A percentile compares a stretch with the other conserved stretches of the same genome.
Evolutionary conservation across 1,140 invertebrate genomes (phyloP).

Genomic region (Temnothorax nylanderi): DNA sequence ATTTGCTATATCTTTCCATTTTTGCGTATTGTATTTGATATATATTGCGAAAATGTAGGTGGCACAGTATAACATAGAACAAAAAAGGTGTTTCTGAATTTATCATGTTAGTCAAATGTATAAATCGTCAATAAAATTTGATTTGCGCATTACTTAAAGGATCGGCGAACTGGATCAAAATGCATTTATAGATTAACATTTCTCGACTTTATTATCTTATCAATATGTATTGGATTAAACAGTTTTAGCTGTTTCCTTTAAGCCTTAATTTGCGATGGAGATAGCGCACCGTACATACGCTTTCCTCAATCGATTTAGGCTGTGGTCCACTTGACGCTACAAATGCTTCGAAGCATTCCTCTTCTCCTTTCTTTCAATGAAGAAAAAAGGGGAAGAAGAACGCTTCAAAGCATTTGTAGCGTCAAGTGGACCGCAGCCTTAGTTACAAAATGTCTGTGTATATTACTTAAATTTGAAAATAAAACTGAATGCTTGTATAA

Average conservation of each 20-base stretch:
- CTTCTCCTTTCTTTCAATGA: no score
- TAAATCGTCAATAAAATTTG: conserved; percentile 8
- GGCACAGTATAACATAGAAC: not conserved
- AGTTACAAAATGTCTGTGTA: conserved; percentile 27
- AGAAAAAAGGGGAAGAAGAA: no score
- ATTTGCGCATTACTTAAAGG: not conserved
- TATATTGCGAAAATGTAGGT: not conserved
- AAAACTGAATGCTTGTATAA: conserved; percentile 27
- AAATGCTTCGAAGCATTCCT: no score
- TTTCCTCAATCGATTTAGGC: not conserved
- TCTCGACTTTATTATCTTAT: conserved; percentile 56
- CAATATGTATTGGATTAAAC: conserved; percentile 45
- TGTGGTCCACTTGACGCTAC: no score
- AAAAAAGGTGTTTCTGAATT: not conserved
- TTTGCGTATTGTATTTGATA: not conserved
- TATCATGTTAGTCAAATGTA: not conserved
- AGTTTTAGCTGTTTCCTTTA: conserved; percentile 29
- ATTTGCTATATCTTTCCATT: not conserved
- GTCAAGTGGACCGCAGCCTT: no score
- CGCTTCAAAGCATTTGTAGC: no score
- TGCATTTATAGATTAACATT: conserved; percentile 22
- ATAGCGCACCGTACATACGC: conserved; percentile 8
- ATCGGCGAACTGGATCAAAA: conserved; percentile 18
- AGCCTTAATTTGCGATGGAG: conserved; percentile 28
- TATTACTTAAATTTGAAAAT: conserved; percentile 45